Percentiles rank a stretch among this genome's conserved stretches.
These are phyloP conservation scores for Drosophila pegasa DNA, from an alignment of 2,888 invertebrate species.

Conservation along the genomic window DNA sequence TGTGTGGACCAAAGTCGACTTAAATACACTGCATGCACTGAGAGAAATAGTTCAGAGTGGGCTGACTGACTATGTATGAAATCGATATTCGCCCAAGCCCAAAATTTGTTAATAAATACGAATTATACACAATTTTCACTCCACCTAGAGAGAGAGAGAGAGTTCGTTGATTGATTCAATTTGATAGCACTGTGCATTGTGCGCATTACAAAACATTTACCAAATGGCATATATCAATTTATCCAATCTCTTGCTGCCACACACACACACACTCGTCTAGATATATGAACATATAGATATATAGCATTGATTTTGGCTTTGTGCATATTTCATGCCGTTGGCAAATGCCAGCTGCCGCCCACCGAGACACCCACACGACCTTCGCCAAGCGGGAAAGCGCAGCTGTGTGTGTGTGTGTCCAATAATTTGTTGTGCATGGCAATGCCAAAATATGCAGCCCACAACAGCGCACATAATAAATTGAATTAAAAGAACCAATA, in stretches of 20 bases:
- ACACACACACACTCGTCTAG: constrained; percentile 13
- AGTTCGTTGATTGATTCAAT: constrained; percentile 62
- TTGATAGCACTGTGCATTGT: constrained; percentile 56
- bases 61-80: not conserved
- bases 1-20: constrained; percentile 2
- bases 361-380: constrained; percentile 63
- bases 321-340: constrained; percentile 58
- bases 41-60: not conserved
- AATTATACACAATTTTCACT: not conserved
- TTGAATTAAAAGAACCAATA: constrained; percentile 55
- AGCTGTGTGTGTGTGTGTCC: constrained; percentile 25
- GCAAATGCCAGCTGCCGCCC: constrained; percentile 25
- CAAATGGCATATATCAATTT: constrained; percentile 64
- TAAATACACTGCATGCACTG: not conserved
- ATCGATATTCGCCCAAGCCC: not conserved
- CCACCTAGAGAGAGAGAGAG: constrained; percentile 3
- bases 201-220: constrained; percentile 58
- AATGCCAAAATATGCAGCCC: constrained; percentile 59
- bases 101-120: not conserved
- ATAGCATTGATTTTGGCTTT: constrained; percentile 65
- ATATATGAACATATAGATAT: not conserved
- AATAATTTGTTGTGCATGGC: constrained; percentile 65
- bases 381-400: constrained; percentile 55
- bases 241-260: constrained; percentile 51
- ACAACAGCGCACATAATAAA: constrained; percentile 51